Conservation (phyloP, 2,888 invertebrate genomes). For the Ceratothoa steindachneri region DNA sequence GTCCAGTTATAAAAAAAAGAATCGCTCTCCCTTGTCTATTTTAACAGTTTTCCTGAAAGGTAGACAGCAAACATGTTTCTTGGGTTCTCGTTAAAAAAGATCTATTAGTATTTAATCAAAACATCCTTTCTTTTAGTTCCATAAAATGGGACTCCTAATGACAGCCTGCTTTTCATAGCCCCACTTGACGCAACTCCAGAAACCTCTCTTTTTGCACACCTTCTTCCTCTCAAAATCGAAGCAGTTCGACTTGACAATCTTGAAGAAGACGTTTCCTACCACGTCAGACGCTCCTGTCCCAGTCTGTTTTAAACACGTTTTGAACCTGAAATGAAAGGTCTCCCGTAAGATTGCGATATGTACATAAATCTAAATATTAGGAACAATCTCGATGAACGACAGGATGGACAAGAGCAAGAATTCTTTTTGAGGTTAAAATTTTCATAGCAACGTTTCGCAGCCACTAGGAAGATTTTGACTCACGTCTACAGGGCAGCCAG, state of each 20-base stretch:
- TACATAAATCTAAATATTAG: background rate
- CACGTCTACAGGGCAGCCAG: too few species aligned
- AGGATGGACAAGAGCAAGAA: too few species aligned
- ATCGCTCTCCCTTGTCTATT: too few species aligned
- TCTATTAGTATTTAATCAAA: too few species aligned
- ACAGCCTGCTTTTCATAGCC: conserved; percentile 32
- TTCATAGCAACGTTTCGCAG: too few species aligned
- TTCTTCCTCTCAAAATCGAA: conserved; percentile 73
- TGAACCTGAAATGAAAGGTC: conserved; percentile 64
- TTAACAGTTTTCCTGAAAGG: too few species aligned
- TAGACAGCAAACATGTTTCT: too few species aligned
- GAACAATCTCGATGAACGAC: too few species aligned
- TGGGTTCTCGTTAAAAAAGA: too few species aligned
- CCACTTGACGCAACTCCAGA: conserved; percentile 49
- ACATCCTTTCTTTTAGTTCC: conserved; percentile 11
- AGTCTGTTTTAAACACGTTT: conserved; percentile 83
- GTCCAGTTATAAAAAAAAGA: too few species aligned
- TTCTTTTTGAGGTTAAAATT: too few species aligned
- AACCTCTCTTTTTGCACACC: conserved; percentile 53
- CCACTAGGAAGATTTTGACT: too few species aligned
- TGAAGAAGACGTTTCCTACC: conserved; percentile 90
- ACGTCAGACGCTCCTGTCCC: conserved; percentile 80
- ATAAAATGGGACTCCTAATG: conserved; percentile 31
- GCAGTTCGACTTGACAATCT: conserved; percentile 89
- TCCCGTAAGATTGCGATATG: background rate